A percentile compares a stretch with the other conserved stretches of the same genome.
Conservation (phyloP, 1,140 invertebrate species). For the Lepidostoma basale region DNA sequence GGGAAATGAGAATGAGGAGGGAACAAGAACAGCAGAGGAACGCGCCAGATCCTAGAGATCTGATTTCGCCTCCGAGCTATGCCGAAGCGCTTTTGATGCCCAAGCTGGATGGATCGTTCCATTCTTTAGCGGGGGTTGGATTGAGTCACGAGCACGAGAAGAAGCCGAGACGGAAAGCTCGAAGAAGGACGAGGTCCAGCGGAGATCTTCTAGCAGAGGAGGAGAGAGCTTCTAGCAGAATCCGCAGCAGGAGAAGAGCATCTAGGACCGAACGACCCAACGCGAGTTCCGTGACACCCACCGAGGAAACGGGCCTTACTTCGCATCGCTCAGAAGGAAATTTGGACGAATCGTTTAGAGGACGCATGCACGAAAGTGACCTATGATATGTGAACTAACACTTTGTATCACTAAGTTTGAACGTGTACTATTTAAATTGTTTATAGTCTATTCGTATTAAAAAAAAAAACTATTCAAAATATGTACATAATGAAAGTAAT, state of each 20-base stretch:
- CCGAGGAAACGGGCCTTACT: conserved; percentile 19
- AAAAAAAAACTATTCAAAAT: no score
- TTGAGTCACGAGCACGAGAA: conserved; percentile 55
- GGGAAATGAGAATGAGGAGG: conserved; percentile 60
- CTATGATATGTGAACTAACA: no score
- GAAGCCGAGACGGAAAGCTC: conserved; percentile 53
- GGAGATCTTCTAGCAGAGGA: conserved; percentile 59
- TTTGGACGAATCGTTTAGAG: not conserved
- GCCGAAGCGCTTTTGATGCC: conserved; percentile 75
- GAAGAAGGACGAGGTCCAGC: conserved; percentile 60
- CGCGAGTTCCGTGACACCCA: conserved; percentile 32
- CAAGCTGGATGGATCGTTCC: conserved; percentile 63
- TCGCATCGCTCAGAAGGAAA: conserved; percentile 13
- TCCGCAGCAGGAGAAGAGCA: conserved; percentile 5
- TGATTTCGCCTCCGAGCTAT: conserved; percentile 71
- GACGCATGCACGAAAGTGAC: conserved; percentile 33
- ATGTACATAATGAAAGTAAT: no score
- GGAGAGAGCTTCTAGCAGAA: conserved; percentile 48
- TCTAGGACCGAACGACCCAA: not conserved
- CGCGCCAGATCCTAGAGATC: conserved; percentile 67
- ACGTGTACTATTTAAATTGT: no score
- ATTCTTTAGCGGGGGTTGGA: conserved; percentile 61
- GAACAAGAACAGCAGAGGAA: conserved; percentile 65
- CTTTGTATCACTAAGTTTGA: no score
- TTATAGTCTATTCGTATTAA: no score